Conservation (phyloP, 53 echinoderm and acorn worm species). For the Echinometra lucunter region DNA sequence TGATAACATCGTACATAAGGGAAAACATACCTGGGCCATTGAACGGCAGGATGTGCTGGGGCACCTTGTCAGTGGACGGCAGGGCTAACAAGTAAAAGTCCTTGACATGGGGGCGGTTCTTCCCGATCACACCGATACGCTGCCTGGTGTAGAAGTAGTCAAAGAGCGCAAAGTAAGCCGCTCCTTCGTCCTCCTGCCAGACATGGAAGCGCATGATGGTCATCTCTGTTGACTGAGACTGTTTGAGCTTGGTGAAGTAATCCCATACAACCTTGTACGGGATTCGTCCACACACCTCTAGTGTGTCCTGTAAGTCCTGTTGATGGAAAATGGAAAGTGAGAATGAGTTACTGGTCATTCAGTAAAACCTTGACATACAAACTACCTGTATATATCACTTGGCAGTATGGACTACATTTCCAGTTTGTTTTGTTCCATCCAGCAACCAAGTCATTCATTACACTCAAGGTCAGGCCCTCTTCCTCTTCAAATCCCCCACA, state of each 20-base stretch:
- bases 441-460: no score
- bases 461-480: no score
- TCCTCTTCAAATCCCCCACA: no score
- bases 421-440: no score
- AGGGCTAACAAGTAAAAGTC: slow-evolving; percentile 96
- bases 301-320: slow-evolving; percentile 87
- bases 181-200: slow-evolving; percentile 83
- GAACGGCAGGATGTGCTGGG: slow-evolving; percentile 81
- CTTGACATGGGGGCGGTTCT: slow-evolving; percentile 84
- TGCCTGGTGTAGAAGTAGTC: slow-evolving; percentile 94
- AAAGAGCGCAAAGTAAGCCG: slow-evolving; percentile 84
- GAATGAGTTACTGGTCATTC: not conserved
- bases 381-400: no score
- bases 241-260: slow-evolving; percentile 87
- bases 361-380: not conserved
- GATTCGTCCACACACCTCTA: slow-evolving; percentile 93
- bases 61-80: slow-evolving; percentile 82
- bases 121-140: slow-evolving; percentile 92
- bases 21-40: slow-evolving; percentile 86
- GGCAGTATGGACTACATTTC: no score
- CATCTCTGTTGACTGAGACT: slow-evolving; percentile 87
- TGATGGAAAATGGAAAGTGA: not conserved
- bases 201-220: slow-evolving; percentile 83
- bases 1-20: no score
- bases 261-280: slow-evolving; percentile 95